Conservation (phyloP, 2,113 vertebrate species). For the Lagenorhynchus albirostris region DNA sequence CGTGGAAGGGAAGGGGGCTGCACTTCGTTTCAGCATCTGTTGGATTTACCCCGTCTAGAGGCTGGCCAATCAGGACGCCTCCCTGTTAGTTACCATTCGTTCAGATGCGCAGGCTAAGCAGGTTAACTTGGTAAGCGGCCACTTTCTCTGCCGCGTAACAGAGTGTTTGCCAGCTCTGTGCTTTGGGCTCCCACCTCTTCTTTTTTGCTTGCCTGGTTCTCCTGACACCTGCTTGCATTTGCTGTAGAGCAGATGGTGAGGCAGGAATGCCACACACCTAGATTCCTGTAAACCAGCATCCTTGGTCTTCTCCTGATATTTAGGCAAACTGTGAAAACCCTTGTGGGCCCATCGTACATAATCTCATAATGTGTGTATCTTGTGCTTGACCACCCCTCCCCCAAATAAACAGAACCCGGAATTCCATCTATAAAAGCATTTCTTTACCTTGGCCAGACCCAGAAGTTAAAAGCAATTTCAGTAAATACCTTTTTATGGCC, state of each 20-base stretch:
- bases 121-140: background rate
- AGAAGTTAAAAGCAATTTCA: constrained; percentile 29
- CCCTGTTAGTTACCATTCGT: background rate
- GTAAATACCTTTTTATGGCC: constrained; percentile 21
- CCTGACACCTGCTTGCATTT: background rate
- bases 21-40: background rate
- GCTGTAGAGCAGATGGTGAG: background rate
- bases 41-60: background rate
- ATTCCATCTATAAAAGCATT: background rate
- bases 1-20: background rate
- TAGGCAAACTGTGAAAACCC: background rate
- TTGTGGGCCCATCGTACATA: background rate
- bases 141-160: background rate
- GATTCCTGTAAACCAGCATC: background rate
- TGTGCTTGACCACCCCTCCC: background rate
- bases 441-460: background rate
- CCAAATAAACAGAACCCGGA: background rate
- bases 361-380: background rate
- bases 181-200: background rate
- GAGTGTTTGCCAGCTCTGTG: background rate
- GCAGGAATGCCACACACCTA: too few species aligned
- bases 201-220: background rate
- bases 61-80: background rate
- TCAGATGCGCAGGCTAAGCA: background rate
- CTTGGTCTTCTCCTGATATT: background rate